Conservation (phyloP, 2,888 invertebrate species). For the Iphiclides podalirius region DNA sequence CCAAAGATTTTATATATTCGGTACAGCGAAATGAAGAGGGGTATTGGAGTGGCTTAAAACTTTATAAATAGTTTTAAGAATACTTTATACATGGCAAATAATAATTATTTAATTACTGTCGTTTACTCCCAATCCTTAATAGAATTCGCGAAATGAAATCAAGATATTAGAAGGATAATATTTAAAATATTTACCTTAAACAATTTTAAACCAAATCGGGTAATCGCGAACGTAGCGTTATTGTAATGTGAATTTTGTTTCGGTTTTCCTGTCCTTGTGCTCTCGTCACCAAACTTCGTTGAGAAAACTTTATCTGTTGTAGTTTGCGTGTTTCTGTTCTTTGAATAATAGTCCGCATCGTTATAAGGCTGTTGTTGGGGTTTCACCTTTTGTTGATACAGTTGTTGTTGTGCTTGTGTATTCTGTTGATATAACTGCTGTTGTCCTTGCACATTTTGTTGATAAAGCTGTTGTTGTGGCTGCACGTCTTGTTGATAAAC, state of each 20-base stretch:
- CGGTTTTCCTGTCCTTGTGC: conserved; percentile 19
- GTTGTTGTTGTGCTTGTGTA: background rate
- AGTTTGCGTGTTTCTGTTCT: background rate
- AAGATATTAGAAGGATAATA: too few species aligned
- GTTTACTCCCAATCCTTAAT: too few species aligned
- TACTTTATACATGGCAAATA: too few species aligned
- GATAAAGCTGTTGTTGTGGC: background rate
- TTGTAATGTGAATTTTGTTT: conserved; percentile 23
- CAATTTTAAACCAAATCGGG: conserved; percentile 51
- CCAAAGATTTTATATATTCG: too few species aligned
- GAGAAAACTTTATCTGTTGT: background rate
- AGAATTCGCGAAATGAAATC: too few species aligned
- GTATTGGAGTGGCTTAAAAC: too few species aligned
- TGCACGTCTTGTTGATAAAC: background rate
- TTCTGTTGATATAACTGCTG: background rate
- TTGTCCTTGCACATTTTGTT: background rate
- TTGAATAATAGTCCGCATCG: background rate
- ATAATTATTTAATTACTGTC: too few species aligned
- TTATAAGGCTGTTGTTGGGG: conserved; percentile 1
- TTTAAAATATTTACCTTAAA: conserved; percentile 45
- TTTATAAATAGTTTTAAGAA: too few species aligned
- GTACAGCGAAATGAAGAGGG: too few species aligned
- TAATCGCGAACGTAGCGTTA: conserved; percentile 41
- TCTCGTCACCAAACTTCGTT: background rate
- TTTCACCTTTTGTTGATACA: background rate